Evolutionary conservation across 2,888 invertebrate genomes (phyloP), one percentile per base, ranked within the genome.

Genomic region (Melanotus villosus): DNA sequence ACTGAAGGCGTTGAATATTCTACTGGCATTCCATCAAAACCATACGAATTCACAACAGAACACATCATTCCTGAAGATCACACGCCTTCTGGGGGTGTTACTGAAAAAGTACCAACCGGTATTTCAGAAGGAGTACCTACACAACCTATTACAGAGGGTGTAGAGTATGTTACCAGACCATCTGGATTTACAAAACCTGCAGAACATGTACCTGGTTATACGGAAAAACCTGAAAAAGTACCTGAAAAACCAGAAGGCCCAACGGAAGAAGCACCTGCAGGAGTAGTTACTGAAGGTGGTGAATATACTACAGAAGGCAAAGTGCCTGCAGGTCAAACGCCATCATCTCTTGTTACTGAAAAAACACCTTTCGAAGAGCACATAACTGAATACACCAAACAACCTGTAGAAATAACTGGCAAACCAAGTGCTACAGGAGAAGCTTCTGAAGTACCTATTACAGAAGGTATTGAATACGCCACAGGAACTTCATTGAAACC

Each of bases 1-100:
- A 56, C 74, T 18, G 60, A 73, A 65, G 67, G 71, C 64, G 43
- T 71, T 26, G 75, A 72, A 66, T 71, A 75, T 32, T 57, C 57
- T 47, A 26, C 57, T 10, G 50, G 23, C 4, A 7, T 1, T 0
- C 41, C 36, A 26, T 3, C 38, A 10, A 18, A 54, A 43, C 1
- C 26, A 45, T 0, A 58, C 23, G 32, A 41, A 32, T 64, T 32
- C 9, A 5, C 34, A 43, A 5, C 52, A 7, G 65, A 56, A 21
- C 21, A 58, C 21, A 16, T 18, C 2, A 38, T 10, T 6, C 26
- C 26, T 26, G 26, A 26, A 26, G 38, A 38, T 5, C 38, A 38
- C 3, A 14, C 12, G 4, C 16, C 43, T 14, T 26, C 14, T 21
- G 12, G 6, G 1, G 18, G 30, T 38, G 16, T n/a, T 45, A 7